These are phyloP conservation scores for Furcifer pardalis DNA, from an alignment of 2,797 vertebrate species.

Conservation along the genomic window DNA sequence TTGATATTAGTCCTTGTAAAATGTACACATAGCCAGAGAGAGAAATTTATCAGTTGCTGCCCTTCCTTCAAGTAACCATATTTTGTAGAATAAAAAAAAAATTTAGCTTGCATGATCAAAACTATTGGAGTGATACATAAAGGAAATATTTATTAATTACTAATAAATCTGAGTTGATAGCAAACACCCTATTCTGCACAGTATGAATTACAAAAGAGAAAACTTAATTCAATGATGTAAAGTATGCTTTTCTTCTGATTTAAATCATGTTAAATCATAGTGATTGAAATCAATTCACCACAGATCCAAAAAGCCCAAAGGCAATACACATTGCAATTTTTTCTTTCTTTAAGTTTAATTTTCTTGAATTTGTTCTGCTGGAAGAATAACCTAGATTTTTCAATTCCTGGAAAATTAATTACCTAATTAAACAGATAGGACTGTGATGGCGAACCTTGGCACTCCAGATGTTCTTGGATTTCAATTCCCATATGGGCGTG, in stretches of 20 bases:
- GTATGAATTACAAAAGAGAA: background rate
- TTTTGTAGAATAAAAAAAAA: background rate
- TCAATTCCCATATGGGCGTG: too few relatives aligned
- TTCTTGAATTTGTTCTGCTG: background rate
- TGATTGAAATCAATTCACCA: background rate
- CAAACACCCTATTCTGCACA: background rate
- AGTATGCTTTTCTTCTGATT: background rate
- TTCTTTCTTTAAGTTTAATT: background rate
- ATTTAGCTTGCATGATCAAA: background rate
- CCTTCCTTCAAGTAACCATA: conserved; percentile 2
- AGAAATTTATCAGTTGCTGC: background rate
- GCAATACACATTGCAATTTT: background rate
- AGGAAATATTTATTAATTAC: background rate
- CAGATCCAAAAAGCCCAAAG: background rate
- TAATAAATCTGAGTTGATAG: background rate
- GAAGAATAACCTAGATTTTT: background rate
- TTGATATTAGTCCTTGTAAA: background rate
- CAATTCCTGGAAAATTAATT: background rate
- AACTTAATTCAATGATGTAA: background rate
- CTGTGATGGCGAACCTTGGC: too few relatives aligned
- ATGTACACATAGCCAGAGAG: background rate
- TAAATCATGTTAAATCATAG: background rate
- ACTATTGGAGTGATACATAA: background rate
- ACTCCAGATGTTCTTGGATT: too few relatives aligned
- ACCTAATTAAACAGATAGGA: background rate